Conservation (phyloP, 2,797 vertebrate species). For the Mus spretus region DNA sequence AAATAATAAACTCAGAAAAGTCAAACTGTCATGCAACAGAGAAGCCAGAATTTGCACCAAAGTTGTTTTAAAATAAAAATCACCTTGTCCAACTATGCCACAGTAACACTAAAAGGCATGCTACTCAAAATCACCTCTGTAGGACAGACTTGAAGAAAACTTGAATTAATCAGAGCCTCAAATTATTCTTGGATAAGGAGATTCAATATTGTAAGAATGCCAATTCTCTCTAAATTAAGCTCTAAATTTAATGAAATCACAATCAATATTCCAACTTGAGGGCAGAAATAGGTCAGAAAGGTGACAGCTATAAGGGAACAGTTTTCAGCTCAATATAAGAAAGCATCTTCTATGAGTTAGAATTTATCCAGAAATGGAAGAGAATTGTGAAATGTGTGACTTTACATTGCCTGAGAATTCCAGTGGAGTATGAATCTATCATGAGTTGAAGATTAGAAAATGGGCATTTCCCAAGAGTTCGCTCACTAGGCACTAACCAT, state of each 20-base stretch:
- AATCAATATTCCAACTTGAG: conserved; percentile 84
- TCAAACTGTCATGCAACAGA: conserved; percentile 50
- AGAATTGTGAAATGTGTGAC: conserved; percentile 66
- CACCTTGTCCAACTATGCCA: neutral
- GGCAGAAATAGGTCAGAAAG: conserved; percentile 80
- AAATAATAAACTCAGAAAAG: conserved; percentile 33
- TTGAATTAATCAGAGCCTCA: conserved; percentile 81
- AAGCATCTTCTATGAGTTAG: conserved; percentile 72
- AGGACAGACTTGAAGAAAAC: conserved; percentile 75
- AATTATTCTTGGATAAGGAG: conserved; percentile 82
- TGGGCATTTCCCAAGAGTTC: neutral
- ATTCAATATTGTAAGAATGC: conserved; percentile 83
- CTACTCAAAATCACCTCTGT: conserved; percentile 70
- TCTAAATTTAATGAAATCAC: conserved; percentile 85
- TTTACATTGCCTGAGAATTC: conserved; percentile 63
- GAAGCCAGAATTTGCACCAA: conserved; percentile 54
- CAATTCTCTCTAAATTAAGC: conserved; percentile 84
- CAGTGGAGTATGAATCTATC: conserved; percentile 55
- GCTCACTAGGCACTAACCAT: neutral
- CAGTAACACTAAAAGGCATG: conserved; percentile 35
- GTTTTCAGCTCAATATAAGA: conserved; percentile 75
- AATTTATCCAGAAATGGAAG: conserved; percentile 71
- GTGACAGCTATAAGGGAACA: conserved; percentile 71
- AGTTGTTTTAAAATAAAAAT: conserved; percentile 62
- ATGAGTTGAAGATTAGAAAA: conserved; percentile 59